Percentiles rank a stretch among this genome's conserved stretches.
These are phyloP conservation scores for Drosophila triauraria DNA, from an alignment of 1,140 invertebrate species.

Conservation along the genomic window DNA sequence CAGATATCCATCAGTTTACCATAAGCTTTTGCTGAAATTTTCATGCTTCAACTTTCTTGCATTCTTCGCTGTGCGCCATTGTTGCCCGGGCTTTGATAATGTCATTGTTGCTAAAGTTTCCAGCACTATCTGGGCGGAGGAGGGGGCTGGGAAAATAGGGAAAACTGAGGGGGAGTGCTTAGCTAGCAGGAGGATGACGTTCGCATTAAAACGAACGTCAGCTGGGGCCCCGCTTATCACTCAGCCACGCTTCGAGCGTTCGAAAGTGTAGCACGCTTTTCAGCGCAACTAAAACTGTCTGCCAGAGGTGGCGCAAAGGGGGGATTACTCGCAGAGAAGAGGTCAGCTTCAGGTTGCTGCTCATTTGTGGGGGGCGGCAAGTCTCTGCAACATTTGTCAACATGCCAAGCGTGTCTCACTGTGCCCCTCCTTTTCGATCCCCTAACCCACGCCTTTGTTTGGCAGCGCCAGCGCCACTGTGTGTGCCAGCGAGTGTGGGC, in stretches of 20 bases:
- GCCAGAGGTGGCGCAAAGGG: constrained; percentile 18
- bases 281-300: constrained; percentile 77
- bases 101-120: constrained; percentile 73
- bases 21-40: constrained; percentile 43
- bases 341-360: constrained; percentile 58
- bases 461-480: constrained; percentile 9
- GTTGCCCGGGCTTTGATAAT: constrained; percentile 66
- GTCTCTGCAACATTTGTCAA: constrained; percentile 78
- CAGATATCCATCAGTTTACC: constrained; percentile 41
- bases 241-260: constrained; percentile 62
- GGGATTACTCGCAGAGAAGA: not conserved
- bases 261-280: constrained; percentile 76
- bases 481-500: constrained; percentile 29
- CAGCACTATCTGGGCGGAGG: constrained; percentile 12
- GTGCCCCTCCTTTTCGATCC: not conserved
- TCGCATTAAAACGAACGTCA: constrained; percentile 81
- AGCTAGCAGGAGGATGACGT: constrained; percentile 57
- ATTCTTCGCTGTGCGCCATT: constrained; percentile 28
- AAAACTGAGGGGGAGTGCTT: not conserved
- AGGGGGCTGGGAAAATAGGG: not conserved
- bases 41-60: constrained; percentile 47
- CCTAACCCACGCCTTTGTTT: constrained; percentile 28
- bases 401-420: constrained; percentile 77
- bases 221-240: constrained; percentile 68
- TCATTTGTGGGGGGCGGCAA: constrained; percentile 58